A percentile compares a stretch with the other conserved stretches of the same genome.
Evolutionary conservation across 2,888 invertebrate genomes (phyloP).

Genomic region (Leucoma salicis): DNA sequence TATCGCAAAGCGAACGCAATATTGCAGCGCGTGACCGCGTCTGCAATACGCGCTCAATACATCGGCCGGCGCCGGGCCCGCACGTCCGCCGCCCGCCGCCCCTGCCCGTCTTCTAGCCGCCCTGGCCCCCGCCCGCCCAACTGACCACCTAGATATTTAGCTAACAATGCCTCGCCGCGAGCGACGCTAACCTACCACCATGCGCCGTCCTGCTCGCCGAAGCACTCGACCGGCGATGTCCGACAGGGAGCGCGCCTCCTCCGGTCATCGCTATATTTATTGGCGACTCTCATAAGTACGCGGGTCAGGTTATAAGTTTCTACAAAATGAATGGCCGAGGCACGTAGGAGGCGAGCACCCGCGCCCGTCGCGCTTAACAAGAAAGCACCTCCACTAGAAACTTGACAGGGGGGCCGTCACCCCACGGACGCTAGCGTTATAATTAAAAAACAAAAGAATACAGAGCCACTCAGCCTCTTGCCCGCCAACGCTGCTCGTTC

Average conservation of each 20-base stretch:
- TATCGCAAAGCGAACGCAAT: conserved; percentile 80
- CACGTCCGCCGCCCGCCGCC: conserved; percentile 69
- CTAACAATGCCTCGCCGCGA: conserved; percentile 78
- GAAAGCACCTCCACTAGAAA: conserved; percentile 76
- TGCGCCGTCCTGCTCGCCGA: conserved; percentile 60
- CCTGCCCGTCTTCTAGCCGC: conserved; percentile 58
- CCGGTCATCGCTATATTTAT: conserved; percentile 82
- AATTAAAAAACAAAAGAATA: conserved; percentile 83
- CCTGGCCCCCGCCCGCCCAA: conserved; percentile 61
- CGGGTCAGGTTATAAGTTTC: conserved; percentile 82
- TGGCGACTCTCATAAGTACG: conserved; percentile 82
- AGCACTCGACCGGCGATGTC: conserved; percentile 31
- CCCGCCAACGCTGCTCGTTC: conserved; percentile 58
- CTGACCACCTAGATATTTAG: conserved; percentile 82
- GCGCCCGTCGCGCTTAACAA: conserved; percentile 62
- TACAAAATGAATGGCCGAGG: conserved; percentile 79
- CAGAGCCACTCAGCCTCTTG: conserved; percentile 76
- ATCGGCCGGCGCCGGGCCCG: conserved; percentile 77
- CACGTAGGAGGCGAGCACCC: conserved; percentile 76
- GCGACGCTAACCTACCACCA: conserved; percentile 51
- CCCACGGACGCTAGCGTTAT: conserved; percentile 70
- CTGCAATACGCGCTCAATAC: conserved; percentile 83
- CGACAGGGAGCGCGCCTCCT: conserved; percentile 67
- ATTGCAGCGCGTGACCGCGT: conserved; percentile 82
- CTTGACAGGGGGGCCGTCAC: conserved; percentile 61